phyloP scores from a whole-genome alignment of 1,140 invertebrate genomes.

The Anastrepha obliqua region DNA sequence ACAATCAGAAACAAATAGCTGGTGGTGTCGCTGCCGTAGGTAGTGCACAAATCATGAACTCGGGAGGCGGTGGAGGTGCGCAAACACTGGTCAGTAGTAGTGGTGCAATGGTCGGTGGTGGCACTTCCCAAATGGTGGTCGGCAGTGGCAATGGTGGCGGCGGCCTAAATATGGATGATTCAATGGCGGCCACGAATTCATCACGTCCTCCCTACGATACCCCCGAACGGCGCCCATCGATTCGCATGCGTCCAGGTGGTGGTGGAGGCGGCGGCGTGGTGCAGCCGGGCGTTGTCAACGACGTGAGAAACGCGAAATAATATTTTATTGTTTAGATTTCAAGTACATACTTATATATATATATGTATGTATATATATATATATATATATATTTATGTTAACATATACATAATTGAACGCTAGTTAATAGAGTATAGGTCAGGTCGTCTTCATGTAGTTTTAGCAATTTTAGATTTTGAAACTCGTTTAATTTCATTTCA shows the following conservation, averaged over 20 bases:
- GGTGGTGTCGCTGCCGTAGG: slow-evolving; percentile 65
- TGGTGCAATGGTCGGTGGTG: slow-evolving; percentile 62
- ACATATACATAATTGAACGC: slow-evolving; percentile 8
- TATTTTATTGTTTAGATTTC: slow-evolving; percentile 72
- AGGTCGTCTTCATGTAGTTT: slow-evolving; percentile 53
- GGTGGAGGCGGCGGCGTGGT: slow-evolving; percentile 61
- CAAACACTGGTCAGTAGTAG: slow-evolving; percentile 60
- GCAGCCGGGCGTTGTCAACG: slow-evolving; percentile 62
- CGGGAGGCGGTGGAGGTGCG: slow-evolving; percentile 59
- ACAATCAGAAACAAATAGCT: slow-evolving; percentile 63
- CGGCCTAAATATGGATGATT: slow-evolving; percentile 72
- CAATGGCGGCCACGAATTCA: slow-evolving; percentile 74
- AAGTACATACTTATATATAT: slow-evolving; percentile 39
- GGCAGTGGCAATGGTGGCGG: slow-evolving; percentile 65
- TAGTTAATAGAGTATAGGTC: slow-evolving; percentile 46
- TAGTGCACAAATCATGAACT: slow-evolving; percentile 65
- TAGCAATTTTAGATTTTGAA: slow-evolving; percentile 25
- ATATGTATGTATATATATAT: slow-evolving; percentile 55
- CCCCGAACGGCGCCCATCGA: slow-evolving; percentile 76
- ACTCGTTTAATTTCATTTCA: slow-evolving; percentile 26
- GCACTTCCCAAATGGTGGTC: slow-evolving; percentile 55
- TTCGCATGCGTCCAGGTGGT: slow-evolving; percentile 74
- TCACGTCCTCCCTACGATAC: slow-evolving; percentile 76
- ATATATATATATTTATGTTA: slow-evolving; percentile 55
- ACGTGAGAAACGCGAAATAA: slow-evolving; percentile 74